A percentile compares a stretch with the other conserved stretches of the same genome.
These are phyloP conservation scores for Phataginus tetradactyla DNA, from an alignment of 2,797 vertebrate genomes.

Conservation along the genomic window DNA sequence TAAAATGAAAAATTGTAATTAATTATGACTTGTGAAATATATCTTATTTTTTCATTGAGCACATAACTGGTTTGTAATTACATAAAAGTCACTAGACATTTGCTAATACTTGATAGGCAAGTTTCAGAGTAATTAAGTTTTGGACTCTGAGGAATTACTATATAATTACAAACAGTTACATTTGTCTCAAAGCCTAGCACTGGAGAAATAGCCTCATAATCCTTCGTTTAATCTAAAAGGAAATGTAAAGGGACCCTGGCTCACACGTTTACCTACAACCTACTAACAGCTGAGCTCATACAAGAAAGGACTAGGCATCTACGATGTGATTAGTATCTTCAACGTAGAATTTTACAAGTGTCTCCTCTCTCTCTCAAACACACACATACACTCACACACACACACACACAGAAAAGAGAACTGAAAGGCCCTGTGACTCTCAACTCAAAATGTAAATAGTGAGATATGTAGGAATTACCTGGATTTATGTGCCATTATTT, in stretches of 20 bases:
- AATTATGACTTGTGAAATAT: constrained; percentile 2
- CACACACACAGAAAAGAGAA: neutral
- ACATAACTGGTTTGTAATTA: constrained; percentile 2
- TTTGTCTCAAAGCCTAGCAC: neutral
- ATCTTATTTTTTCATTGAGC: neutral
- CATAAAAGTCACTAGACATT: neutral
- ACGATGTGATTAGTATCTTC: neutral
- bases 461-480: constrained; percentile 51
- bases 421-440: neutral
- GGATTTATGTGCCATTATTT: constrained; percentile 70
- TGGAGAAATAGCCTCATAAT: neutral
- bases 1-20: neutral
- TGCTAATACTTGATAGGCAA: neutral
- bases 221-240: neutral
- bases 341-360: neutral
- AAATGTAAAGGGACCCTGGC: neutral
- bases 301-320: neutral
- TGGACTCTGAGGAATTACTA: neutral
- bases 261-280: neutral
- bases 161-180: neutral
- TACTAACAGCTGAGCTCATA: neutral
- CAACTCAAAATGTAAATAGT: constrained; percentile 34
- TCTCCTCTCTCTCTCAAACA: neutral
- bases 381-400: neutral
- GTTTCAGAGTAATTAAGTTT: constrained; percentile 21